These are phyloP conservation scores for Caradrina kadenii DNA, from an alignment of 2,888 invertebrate species.

Conservation along the genomic window DNA sequence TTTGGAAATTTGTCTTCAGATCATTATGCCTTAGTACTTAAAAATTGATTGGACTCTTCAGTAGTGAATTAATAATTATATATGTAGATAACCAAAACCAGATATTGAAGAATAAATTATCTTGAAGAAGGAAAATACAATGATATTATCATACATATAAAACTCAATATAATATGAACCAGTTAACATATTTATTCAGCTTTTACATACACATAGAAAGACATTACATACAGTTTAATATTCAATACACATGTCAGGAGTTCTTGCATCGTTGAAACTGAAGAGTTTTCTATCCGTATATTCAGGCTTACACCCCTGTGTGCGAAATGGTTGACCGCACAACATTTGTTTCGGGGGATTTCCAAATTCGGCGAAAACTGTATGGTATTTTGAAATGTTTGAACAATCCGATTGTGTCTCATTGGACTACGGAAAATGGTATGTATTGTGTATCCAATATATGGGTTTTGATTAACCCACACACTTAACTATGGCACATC, in stretches of 20 bases:
- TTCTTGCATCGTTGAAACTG: conserved; percentile 5
- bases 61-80: no score
- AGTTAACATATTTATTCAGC: no score
- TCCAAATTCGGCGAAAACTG: conserved; percentile 16
- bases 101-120: no score
- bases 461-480: neutral
- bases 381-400: neutral
- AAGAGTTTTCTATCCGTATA: conserved; percentile 24
- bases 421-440: neutral
- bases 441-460: neutral
- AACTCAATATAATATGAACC: no score
- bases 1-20: no score
- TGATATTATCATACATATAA: no score
- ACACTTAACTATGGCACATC: neutral
- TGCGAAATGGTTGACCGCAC: conserved; percentile 36
- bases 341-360: conserved; percentile 36
- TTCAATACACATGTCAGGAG: conserved; percentile 9
- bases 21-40: no score
- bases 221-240: neutral
- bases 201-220: neutral
- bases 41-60: no score
- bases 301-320: conserved; percentile 15
- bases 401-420: conserved; percentile 2
- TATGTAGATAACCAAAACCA: no score
- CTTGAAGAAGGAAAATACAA: no score